These are phyloP conservation scores for Orthonychiurus folsomi DNA, from an alignment of 2,888 invertebrate genomes.

Conservation along the genomic window DNA sequence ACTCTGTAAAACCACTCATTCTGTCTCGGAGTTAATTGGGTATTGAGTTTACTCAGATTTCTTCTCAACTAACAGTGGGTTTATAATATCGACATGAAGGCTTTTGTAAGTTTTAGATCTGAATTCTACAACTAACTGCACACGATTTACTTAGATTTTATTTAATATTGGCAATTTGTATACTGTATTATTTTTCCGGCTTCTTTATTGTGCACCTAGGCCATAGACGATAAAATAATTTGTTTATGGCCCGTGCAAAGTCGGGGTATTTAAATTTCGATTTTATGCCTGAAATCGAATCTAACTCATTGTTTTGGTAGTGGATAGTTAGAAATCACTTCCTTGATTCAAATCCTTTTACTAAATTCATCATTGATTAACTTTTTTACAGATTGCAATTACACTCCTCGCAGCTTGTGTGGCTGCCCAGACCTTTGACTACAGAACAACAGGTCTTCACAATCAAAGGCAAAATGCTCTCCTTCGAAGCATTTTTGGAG, in stretches of 20 bases:
- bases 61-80: neutral
- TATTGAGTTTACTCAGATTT: neutral
- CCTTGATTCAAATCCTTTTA: no score
- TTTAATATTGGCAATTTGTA: neutral
- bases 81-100: neutral
- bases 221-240: no score
- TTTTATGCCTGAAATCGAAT: no score
- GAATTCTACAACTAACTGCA: neutral
- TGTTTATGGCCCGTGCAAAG: no score
- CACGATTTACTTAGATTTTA: neutral
- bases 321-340: no score
- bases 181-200: neutral
- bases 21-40: neutral
- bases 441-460: neutral
- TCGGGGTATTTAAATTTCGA: no score
- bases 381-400: constrained; percentile 1
- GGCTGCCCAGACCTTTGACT: constrained; percentile 6
- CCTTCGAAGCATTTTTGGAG: neutral
- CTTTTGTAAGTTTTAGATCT: neutral
- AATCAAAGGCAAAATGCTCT: neutral
- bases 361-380: neutral
- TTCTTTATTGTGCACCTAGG: no score
- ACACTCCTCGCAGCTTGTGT: constrained; percentile 3
- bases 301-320: no score
- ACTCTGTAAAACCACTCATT: neutral